phyloP scores from a whole-genome alignment of 2,797 vertebrate species.

The Acanthopagrus latus region DNA sequence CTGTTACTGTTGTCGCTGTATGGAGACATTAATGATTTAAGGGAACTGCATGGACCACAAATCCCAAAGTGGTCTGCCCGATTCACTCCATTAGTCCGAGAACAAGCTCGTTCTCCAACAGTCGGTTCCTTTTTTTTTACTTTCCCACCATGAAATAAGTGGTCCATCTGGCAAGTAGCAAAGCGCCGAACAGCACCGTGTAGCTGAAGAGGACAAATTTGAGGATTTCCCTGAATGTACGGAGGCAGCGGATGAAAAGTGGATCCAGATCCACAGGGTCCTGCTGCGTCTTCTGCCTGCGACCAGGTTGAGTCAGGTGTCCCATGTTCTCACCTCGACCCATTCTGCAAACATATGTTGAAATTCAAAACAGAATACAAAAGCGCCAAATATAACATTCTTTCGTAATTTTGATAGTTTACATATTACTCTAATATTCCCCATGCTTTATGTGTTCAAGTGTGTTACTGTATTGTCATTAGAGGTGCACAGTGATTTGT shows the following conservation, averaged over 20 bases:
- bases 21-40: conserved; percentile 32
- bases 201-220: conserved; percentile 97
- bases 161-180: conserved; percentile 95
- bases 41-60: conserved; percentile 46
- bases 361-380: conserved; percentile 4
- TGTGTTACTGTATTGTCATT: conserved; percentile 1
- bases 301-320: conserved; percentile 52
- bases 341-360: conserved; percentile 70
- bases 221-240: conserved; percentile 92
- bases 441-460: neutral
- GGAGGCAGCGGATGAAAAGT: conserved; percentile 90
- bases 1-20: conserved; percentile 10
- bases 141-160: conserved; percentile 96
- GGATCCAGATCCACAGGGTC: conserved; percentile 83
- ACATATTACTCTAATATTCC: conserved; percentile 4
- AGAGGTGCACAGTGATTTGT: conserved; percentile 24
- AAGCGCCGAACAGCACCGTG: conserved; percentile 93
- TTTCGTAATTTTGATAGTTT: neutral
- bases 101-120: conserved; percentile 23
- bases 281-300: conserved; percentile 65
- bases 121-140: conserved; percentile 54
- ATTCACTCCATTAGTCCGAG: conserved; percentile 41
- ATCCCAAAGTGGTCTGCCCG: conserved; percentile 16
- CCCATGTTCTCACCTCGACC: conserved; percentile 69
- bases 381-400: neutral